A percentile compares a stretch with the other conserved stretches of the same genome.
Evolutionary conservation across 2,113 vertebrate genomes (phyloP).

Genomic region (Phodopus roborovskii): DNA sequence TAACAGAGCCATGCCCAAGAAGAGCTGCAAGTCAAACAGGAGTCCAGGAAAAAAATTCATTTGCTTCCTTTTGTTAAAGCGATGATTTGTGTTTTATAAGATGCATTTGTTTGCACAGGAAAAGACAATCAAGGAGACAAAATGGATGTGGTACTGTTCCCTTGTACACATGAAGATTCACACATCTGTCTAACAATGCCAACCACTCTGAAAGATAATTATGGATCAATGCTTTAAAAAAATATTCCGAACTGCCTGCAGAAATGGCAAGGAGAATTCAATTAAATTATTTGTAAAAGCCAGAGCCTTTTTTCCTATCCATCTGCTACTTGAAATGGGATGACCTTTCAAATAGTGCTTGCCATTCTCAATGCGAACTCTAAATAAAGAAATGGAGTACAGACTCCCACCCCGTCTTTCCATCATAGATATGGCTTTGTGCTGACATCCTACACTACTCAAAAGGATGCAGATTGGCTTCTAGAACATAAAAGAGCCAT

Average conservation of each 20-base stretch:
- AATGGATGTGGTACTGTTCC: constrained; percentile 50
- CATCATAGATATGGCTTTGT: constrained; percentile 54
- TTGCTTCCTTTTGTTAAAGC: constrained; percentile 36
- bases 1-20: constrained; percentile 23
- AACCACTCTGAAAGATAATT: constrained; percentile 79
- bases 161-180: constrained; percentile 65
- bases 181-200: constrained; percentile 76
- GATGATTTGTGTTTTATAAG: constrained; percentile 60
- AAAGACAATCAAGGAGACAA: constrained; percentile 70
- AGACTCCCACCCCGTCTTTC: not conserved
- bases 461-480: constrained; percentile 74
- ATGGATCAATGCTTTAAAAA: constrained; percentile 81
- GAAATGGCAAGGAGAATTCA: constrained; percentile 82
- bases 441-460: constrained; percentile 63
- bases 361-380: constrained; percentile 76
- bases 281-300: constrained; percentile 83
- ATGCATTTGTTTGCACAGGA: constrained; percentile 61
- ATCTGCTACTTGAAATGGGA: constrained; percentile 78
- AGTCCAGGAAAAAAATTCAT: constrained; percentile 36
- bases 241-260: constrained; percentile 73
- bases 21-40: constrained; percentile 44
- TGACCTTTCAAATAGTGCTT: constrained; percentile 80
- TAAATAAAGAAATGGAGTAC: constrained; percentile 73
- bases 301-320: constrained; percentile 65
- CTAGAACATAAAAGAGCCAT: constrained; percentile 66